These are phyloP conservation scores for Dasysyrphus albostriatus DNA, from an alignment of 2,888 invertebrate genomes.

Conservation along the genomic window DNA sequence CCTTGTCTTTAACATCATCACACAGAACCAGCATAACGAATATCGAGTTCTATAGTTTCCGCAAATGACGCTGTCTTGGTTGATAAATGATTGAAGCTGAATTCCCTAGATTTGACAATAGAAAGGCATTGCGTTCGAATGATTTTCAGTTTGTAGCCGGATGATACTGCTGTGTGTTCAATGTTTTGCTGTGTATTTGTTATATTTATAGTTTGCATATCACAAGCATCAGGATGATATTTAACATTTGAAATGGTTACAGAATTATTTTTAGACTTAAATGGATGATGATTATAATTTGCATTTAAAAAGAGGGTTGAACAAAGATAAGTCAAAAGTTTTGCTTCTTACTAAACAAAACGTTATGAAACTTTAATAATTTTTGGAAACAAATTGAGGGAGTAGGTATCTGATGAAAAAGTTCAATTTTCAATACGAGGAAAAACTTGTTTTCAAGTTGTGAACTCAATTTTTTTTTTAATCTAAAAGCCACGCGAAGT, in stretches of 20 bases:
- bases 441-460: too few species aligned
- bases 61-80: slow-evolving; percentile 59
- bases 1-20: neutral
- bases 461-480: too few species aligned
- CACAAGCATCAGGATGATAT: neutral
- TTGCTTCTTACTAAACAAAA: neutral
- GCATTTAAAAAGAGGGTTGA: slow-evolving; percentile 7
- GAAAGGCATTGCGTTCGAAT: slow-evolving; percentile 60
- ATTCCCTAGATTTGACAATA: slow-evolving; percentile 59
- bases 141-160: slow-evolving; percentile 52
- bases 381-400: neutral
- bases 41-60: slow-evolving; percentile 23
- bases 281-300: slow-evolving; percentile 54
- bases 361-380: neutral
- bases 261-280: slow-evolving; percentile 28
- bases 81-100: slow-evolving; percentile 74
- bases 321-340: neutral
- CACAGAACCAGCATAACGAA: neutral
- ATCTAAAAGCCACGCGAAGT: too few species aligned
- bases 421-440: too few species aligned
- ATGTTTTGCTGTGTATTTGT: neutral
- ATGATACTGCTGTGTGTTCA: slow-evolving; percentile 8
- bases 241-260: slow-evolving; percentile 30
- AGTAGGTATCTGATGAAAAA: too few species aligned
- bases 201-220: neutral